These are phyloP conservation scores for Xenopus petersii DNA, from an alignment of 2,797 vertebrate genomes.

Conservation along the genomic window DNA sequence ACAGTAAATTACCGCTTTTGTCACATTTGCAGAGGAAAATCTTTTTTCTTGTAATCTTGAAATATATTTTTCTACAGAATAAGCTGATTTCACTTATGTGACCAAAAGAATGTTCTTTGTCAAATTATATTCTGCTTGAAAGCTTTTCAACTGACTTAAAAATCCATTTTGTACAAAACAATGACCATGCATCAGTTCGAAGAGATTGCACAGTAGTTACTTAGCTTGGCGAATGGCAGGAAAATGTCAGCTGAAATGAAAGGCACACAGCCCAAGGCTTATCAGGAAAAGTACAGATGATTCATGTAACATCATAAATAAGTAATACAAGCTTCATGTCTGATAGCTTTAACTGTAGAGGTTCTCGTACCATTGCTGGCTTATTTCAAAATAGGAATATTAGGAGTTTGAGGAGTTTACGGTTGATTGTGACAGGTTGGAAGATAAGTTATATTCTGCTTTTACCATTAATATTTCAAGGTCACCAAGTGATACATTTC, in stretches of 20 bases:
- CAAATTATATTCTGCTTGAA: slow-evolving; percentile 64
- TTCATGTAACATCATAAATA: slow-evolving; percentile 71
- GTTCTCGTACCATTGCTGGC: slow-evolving; percentile 54
- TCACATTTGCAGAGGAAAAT: slow-evolving; percentile 60
- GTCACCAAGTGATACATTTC: slow-evolving; percentile 55
- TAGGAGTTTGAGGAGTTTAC: slow-evolving; percentile 39
- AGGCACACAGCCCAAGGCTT: slow-evolving; percentile 69
- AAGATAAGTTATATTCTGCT: slow-evolving; percentile 56
- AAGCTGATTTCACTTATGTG: slow-evolving; percentile 56
- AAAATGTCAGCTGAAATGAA: slow-evolving; percentile 73
- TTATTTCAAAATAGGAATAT: slow-evolving; percentile 59
- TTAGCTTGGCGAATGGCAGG: slow-evolving; percentile 67
- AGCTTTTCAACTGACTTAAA: slow-evolving; percentile 62
- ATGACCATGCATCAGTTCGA: slow-evolving; percentile 64
- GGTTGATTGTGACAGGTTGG: slow-evolving; percentile 58
- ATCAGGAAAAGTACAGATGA: slow-evolving; percentile 70
- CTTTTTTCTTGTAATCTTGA: slow-evolving; percentile 56
- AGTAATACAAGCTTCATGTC: slow-evolving; percentile 63
- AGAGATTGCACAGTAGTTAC: slow-evolving; percentile 65
- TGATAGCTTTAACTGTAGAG: slow-evolving; percentile 58
- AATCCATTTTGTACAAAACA: slow-evolving; percentile 68
- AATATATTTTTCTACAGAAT: slow-evolving; percentile 55
- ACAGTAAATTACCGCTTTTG: slow-evolving; percentile 41
- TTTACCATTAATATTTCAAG: slow-evolving; percentile 65
- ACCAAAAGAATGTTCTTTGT: slow-evolving; percentile 62